phyloP scores from a whole-genome alignment of 2,888 invertebrate genomes.

The Clivina fossor region DNA sequence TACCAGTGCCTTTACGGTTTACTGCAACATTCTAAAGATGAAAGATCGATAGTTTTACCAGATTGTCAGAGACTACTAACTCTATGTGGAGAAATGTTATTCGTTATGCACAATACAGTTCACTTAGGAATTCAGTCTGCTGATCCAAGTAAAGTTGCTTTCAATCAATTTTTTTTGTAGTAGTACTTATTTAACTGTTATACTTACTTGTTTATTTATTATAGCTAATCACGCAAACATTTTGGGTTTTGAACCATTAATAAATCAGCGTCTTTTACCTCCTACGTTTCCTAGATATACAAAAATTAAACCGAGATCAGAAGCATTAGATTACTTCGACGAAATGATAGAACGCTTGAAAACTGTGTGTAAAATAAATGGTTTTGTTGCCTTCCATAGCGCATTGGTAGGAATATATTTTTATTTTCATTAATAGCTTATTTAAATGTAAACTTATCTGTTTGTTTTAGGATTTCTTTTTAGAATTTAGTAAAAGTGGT shows the following conservation, averaged over 20 bases:
- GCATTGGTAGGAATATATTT: slow-evolving; percentile 65
- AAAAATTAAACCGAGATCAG: slow-evolving; percentile 78
- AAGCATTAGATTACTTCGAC: slow-evolving; percentile 80
- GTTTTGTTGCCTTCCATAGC: slow-evolving; percentile 75
- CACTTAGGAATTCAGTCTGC: slow-evolving; percentile 72
- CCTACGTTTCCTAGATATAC: slow-evolving; percentile 98
- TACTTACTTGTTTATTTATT: slow-evolving; percentile 27
- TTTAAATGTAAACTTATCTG: too few species aligned
- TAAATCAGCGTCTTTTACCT: slow-evolving; percentile 94
- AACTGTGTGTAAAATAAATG: slow-evolving; percentile 79
- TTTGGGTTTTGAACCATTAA: slow-evolving; percentile 95
- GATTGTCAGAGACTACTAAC: slow-evolving; percentile 81
- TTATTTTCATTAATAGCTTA: too few species aligned
- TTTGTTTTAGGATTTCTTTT: slow-evolving; percentile 80
- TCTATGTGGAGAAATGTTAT: slow-evolving; percentile 81
- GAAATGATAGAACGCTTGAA: slow-evolving; percentile 80
- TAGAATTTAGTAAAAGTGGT: slow-evolving; percentile 83
- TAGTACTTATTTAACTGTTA: slow-evolving; percentile 32
- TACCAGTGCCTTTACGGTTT: slow-evolving; percentile 77
- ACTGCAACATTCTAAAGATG: slow-evolving; percentile 60
- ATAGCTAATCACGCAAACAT: slow-evolving; percentile 72
- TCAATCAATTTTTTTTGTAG: too few species aligned
- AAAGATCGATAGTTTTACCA: slow-evolving; percentile 62
- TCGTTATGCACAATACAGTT: slow-evolving; percentile 75
- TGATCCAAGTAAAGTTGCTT: slow-evolving; percentile 63